phyloP scores from a whole-genome alignment of 2,797 vertebrate genomes.

The Galaxias olidus region DNA sequence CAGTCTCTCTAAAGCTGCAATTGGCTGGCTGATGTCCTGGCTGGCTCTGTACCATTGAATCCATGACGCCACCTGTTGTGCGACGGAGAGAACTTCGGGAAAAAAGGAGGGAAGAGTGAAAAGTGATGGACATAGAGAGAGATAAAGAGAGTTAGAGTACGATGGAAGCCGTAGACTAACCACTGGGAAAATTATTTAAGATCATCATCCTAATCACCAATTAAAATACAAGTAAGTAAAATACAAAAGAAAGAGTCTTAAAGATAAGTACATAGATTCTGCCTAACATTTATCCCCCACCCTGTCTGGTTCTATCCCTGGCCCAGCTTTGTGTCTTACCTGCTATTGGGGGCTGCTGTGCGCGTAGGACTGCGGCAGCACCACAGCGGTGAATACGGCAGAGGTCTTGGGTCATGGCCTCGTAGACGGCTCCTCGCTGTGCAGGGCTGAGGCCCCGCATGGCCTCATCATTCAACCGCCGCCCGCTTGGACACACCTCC shows the following conservation, averaged over 20 bases:
- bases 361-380: conserved; percentile 54
- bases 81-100: conserved; percentile 66
- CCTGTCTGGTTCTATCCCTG: too few relatives aligned
- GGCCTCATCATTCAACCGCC: conserved; percentile 63
- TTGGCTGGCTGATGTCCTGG: conserved; percentile 49
- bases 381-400: conserved; percentile 77
- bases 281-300: too few relatives aligned
- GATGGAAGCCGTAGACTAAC: neutral
- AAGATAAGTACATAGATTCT: too few relatives aligned
- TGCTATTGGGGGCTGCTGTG: conserved; percentile 48
- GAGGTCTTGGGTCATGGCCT: conserved; percentile 72
- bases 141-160: neutral
- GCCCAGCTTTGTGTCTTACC: conserved; percentile 54
- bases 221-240: too few relatives aligned
- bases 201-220: too few relatives aligned
- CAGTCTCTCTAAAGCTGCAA: conserved; percentile 79
- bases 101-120: neutral
- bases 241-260: too few relatives aligned
- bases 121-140: neutral
- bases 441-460: conserved; percentile 60
- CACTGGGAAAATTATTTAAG: too few relatives aligned
- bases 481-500: conserved; percentile 71
- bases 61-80: conserved; percentile 73
- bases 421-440: conserved; percentile 62
- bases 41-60: conserved; percentile 72